These are phyloP conservation scores for Poecilus cupreus DNA, from an alignment of 2,888 invertebrate genomes.

Conservation along the genomic window DNA sequence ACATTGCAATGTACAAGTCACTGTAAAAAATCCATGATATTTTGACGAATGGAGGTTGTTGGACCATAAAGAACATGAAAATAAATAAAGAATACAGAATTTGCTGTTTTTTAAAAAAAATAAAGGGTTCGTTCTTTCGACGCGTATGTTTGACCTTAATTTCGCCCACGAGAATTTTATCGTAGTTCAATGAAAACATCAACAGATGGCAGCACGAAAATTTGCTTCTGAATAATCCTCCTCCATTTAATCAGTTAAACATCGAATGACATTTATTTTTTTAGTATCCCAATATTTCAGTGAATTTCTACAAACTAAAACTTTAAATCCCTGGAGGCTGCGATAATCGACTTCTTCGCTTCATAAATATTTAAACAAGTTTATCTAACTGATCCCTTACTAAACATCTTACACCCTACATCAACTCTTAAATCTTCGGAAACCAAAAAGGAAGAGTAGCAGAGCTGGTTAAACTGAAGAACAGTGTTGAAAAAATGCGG, in stretches of 20 bases:
- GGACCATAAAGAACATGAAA: too few species aligned
- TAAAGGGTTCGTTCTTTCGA: neutral
- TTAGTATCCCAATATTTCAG: neutral
- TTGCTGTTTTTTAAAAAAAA: too few species aligned
- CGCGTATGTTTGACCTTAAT: too few species aligned
- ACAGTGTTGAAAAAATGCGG: neutral
- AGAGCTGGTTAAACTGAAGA: neutral
- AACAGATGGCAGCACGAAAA: too few species aligned
- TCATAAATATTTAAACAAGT: constrained; percentile 31
- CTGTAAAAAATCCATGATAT: too few species aligned
- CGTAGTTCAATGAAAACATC: too few species aligned
- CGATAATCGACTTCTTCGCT: neutral
- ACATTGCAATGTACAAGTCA: too few species aligned
- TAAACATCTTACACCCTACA: constrained; percentile 20
- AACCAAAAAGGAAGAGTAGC: neutral
- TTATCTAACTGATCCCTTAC: neutral
- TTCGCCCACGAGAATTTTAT: too few species aligned
- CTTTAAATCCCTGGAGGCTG: neutral
- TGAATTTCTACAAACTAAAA: neutral
- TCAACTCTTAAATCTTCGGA: neutral
- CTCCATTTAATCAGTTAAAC: too few species aligned
- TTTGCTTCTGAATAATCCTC: too few species aligned
- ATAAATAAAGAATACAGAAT: too few species aligned
- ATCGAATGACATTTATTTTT: neutral
- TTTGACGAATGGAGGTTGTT: too few species aligned